phyloP scores from a whole-genome alignment of 2,797 vertebrate genomes.

The Bryconaethiops microstoma region DNA sequence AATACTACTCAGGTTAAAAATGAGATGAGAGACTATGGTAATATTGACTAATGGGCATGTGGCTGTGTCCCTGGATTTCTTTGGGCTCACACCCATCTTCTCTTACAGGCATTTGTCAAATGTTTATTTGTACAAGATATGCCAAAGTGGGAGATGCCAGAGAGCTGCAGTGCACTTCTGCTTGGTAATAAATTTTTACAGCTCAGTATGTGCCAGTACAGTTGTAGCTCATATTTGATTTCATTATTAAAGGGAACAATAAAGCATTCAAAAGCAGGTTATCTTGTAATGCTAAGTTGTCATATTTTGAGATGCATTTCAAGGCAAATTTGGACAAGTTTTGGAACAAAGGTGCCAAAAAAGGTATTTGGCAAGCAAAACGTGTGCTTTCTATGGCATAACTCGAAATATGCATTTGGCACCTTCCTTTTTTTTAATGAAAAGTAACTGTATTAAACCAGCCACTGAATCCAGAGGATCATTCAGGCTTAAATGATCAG shows the following conservation, averaged over 20 bases:
- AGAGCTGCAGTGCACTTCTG: background rate
- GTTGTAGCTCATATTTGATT: background rate
- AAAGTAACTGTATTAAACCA: background rate
- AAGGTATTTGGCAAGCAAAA: background rate
- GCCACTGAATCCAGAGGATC: background rate
- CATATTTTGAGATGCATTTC: background rate
- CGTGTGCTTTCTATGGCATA: background rate
- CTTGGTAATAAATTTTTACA: background rate
- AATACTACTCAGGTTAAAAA: background rate
- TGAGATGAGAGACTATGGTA: background rate
- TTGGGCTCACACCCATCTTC: background rate
- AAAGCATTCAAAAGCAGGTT: background rate
- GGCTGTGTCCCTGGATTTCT: constrained; percentile 12
- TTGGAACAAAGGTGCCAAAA: background rate
- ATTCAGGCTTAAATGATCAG: background rate
- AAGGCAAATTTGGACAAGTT: background rate
- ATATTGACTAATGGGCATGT: constrained; percentile 12
- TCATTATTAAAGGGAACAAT: background rate
- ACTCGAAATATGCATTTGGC: background rate
- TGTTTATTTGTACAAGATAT: constrained; percentile 11
- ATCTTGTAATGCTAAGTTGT: background rate
- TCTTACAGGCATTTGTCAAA: background rate
- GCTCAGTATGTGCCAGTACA: background rate
- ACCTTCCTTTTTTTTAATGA: background rate
- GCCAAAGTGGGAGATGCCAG: constrained; percentile 9